A percentile compares a stretch with the other conserved stretches of the same genome.
These are phyloP conservation scores for Myocastor coypus DNA, from an alignment of 2,113 vertebrate genomes.

Conservation along the genomic window DNA sequence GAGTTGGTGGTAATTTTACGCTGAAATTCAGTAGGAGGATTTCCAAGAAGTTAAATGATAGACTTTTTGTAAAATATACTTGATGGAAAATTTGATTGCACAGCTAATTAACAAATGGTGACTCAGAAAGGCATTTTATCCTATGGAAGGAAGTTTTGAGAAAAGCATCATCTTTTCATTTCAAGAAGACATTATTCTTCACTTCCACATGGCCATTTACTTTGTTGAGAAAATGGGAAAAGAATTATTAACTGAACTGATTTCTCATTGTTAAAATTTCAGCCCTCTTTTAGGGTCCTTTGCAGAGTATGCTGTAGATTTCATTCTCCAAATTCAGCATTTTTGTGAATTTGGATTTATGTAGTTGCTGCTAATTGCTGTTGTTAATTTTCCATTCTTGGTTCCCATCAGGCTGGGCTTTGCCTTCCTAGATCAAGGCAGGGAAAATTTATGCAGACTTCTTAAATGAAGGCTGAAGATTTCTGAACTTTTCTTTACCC, in stretches of 20 bases:
- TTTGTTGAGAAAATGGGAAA: constrained; percentile 70
- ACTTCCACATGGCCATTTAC: constrained; percentile 68
- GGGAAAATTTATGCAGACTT: background rate
- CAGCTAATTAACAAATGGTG: constrained; percentile 71
- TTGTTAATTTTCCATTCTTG: constrained; percentile 49
- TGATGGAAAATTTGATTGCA: constrained; percentile 57
- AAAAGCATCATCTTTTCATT: constrained; percentile 55
- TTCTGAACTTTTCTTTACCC: constrained; percentile 11
- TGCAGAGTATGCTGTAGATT: constrained; percentile 58
- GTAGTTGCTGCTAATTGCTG: background rate
- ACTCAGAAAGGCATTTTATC: constrained; percentile 64
- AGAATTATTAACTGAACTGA: constrained; percentile 70
- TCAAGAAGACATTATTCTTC: constrained; percentile 41
- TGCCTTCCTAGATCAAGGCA: background rate
- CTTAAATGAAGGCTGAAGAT: background rate
- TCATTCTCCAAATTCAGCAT: constrained; percentile 39
- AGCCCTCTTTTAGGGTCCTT: constrained; percentile 59
- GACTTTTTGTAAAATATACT: constrained; percentile 61
- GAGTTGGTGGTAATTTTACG: constrained; percentile 45
- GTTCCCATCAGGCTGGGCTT: background rate
- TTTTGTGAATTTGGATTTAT: constrained; percentile 52
- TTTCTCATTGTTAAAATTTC: constrained; percentile 71
- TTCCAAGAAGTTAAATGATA: constrained; percentile 64
- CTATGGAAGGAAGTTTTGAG: constrained; percentile 58
- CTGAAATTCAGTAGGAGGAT: constrained; percentile 54